Percentiles rank a stretch among this genome's conserved stretches.
Conservation (phyloP, 2,888 invertebrate genomes). For the Phyllotreta cruciferae region DNA sequence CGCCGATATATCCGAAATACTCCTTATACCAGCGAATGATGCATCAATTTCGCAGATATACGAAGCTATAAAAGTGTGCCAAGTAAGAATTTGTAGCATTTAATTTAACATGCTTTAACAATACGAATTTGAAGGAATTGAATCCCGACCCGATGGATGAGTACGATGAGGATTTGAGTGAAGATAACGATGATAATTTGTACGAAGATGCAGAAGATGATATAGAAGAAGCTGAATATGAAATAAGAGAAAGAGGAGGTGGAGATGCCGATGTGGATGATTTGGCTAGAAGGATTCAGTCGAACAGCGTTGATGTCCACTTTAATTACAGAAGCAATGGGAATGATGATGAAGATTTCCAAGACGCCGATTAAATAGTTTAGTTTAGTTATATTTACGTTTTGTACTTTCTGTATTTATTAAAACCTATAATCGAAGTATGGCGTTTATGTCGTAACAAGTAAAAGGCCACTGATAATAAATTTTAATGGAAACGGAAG, state of each 20-base stretch:
- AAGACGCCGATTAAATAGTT: conserved; percentile 65
- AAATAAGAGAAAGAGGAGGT: conserved; percentile 60
- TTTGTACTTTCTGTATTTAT: conserved; percentile 33
- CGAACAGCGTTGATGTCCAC: conserved; percentile 55
- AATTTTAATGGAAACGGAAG: no score
- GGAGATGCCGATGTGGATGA: conserved; percentile 55
- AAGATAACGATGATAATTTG: conserved; percentile 62
- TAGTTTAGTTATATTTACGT: conserved; percentile 17
- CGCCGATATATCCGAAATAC: conserved; percentile 71
- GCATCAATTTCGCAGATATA: conserved; percentile 72
- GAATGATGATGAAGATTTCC: conserved; percentile 62
- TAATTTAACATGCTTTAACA: not conserved
- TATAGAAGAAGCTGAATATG: conserved; percentile 57
- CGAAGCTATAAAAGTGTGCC: conserved; percentile 77
- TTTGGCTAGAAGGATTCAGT: conserved; percentile 57
- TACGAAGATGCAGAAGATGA: conserved; percentile 58
- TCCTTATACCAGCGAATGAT: conserved; percentile 71
- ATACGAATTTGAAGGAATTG: conserved; percentile 59
- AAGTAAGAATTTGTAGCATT: conserved; percentile 57
- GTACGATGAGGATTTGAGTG: conserved; percentile 57
- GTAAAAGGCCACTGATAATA: no score
- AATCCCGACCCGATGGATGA: conserved; percentile 79
- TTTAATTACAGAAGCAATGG: conserved; percentile 52
- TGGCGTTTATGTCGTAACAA: no score
- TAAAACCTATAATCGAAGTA: conserved; percentile 2